Percentiles rank a stretch among this genome's conserved stretches.
phyloP scores from a whole-genome alignment of 2,113 vertebrate species.

The Lophius piscatorius region DNA sequence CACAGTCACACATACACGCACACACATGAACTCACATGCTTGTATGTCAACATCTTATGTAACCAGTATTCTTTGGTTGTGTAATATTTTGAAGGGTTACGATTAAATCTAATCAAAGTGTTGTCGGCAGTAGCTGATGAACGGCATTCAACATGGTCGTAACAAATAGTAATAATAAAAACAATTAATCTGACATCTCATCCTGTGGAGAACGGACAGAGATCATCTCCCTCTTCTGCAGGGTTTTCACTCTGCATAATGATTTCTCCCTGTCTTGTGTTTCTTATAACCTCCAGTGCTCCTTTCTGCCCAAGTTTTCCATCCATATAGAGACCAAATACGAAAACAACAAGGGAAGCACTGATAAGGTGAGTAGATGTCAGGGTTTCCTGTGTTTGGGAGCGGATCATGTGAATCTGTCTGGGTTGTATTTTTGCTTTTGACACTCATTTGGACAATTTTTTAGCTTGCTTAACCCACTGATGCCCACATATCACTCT shows the following conservation, averaged over 20 bases:
- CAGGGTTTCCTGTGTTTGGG: background rate
- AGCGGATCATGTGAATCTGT: background rate
- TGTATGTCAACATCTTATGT: conserved; percentile 24
- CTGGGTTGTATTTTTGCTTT: background rate
- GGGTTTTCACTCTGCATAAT: background rate
- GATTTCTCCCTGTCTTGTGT: conserved; percentile 4
- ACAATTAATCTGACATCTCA: no score
- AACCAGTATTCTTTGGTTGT: conserved; percentile 28
- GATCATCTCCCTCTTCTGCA: background rate
- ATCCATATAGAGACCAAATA: conserved; percentile 78
- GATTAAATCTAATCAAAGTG: conserved; percentile 30
- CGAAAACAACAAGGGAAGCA: conserved; percentile 78
- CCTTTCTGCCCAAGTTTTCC: conserved; percentile 78
- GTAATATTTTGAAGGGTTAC: conserved; percentile 23
- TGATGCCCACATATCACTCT: no score
- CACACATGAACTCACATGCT: no score
- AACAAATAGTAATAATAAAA: no score
- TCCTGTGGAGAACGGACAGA: no score
- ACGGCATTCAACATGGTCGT: no score
- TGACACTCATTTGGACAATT: no score
- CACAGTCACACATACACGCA: no score
- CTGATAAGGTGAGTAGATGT: conserved; percentile 68
- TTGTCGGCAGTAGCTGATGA: background rate
- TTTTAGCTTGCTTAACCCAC: no score
- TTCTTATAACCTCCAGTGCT: conserved; percentile 58